A percentile compares a stretch with the other conserved stretches of the same genome.
phyloP scores from a whole-genome alignment of 2,113 vertebrate genomes.

The Heterotis niloticus region DNA sequence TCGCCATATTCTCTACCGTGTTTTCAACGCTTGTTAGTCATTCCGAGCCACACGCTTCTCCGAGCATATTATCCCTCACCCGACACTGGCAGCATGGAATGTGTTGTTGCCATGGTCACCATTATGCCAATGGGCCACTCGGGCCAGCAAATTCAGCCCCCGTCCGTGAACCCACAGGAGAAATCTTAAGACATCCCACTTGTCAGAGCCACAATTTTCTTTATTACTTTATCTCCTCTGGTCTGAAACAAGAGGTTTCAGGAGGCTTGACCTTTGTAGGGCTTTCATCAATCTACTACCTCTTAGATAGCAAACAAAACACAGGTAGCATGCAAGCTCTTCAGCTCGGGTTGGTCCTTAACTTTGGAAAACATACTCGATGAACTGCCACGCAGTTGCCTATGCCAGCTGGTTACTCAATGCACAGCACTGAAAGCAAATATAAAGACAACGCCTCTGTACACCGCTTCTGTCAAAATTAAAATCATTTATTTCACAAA shows the following conservation, averaged over 20 bases:
- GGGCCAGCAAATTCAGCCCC: not conserved
- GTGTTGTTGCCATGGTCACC: constrained; percentile 6
- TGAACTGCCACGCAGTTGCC: not conserved
- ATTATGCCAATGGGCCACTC: constrained; percentile 3
- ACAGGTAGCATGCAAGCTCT: not conserved
- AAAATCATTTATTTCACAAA: too few species aligned
- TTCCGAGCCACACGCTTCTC: not conserved
- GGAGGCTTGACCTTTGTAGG: not conserved
- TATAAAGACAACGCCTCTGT: too few species aligned
- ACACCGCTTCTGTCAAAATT: too few species aligned
- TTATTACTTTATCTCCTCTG: constrained; percentile 1
- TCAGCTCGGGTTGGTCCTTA: not conserved
- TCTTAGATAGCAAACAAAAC: not conserved
- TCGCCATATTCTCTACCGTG: not conserved
- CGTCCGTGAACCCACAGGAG: not conserved
- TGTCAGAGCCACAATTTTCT: not conserved
- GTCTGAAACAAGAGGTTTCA: not conserved
- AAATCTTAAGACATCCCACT: not conserved
- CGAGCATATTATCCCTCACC: not conserved
- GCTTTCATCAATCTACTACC: not conserved
- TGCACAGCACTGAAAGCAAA: too few species aligned
- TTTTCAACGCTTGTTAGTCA: not conserved
- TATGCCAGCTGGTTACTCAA: too few species aligned
- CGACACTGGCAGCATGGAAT: not conserved
- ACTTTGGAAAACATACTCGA: not conserved